phyloP scores from a whole-genome alignment of 2,888 invertebrate species.

The Shargacucullia verbasci region DNA sequence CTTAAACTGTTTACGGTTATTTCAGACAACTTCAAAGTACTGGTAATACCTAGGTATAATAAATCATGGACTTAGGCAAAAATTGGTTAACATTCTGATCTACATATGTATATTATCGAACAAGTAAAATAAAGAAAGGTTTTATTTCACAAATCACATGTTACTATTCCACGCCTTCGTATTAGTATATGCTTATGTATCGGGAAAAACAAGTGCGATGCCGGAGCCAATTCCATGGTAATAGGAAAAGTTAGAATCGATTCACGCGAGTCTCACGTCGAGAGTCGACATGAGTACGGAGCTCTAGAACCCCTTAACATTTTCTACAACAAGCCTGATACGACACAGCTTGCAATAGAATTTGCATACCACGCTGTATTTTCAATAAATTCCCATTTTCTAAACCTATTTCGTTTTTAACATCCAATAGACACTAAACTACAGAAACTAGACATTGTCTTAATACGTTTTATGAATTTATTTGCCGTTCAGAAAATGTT shows the following conservation, averaged over 20 bases:
- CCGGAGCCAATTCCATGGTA: conserved; percentile 69
- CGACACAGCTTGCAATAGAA: conserved; percentile 38
- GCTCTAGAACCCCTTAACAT: conserved; percentile 41
- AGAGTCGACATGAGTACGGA: conserved; percentile 22
- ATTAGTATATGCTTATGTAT: conserved; percentile 10
- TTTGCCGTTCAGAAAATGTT: conserved; percentile 10
- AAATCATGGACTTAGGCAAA: too few species aligned
- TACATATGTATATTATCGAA: background rate
- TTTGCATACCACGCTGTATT: conserved; percentile 41
- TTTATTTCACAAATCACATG: conserved; percentile 15
- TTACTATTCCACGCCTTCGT: conserved; percentile 15
- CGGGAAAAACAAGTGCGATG: conserved; percentile 65
- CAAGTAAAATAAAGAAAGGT: background rate
- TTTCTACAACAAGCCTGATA: conserved; percentile 50
- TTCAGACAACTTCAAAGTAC: conserved; percentile 22
- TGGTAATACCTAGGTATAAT: too few species aligned
- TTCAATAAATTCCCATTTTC: conserved; percentile 39
- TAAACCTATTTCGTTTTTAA: conserved; percentile 28
- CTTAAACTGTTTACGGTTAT: conserved; percentile 21
- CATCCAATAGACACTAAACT: conserved; percentile 25
- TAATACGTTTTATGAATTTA: conserved; percentile 24
- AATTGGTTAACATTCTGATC: background rate
- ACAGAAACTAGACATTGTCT: conserved; percentile 8
- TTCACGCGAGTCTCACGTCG: conserved; percentile 60
- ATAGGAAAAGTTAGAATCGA: conserved; percentile 80